A percentile compares a stretch with the other conserved stretches of the same genome.
Evolutionary conservation across 1,140 invertebrate genomes (phyloP).

Genomic region (Neelides sp.): DNA sequence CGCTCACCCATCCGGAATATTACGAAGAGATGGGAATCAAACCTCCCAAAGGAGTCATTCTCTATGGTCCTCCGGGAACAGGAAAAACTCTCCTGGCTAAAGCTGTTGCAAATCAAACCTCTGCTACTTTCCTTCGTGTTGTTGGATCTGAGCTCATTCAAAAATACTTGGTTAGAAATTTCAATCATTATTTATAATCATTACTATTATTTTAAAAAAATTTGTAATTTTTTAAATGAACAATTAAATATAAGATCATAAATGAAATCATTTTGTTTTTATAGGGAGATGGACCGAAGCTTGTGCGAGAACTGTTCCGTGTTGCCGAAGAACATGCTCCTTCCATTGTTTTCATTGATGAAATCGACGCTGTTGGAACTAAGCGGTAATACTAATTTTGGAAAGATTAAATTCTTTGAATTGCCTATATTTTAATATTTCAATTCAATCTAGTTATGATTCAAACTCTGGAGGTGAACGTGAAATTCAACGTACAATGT

Average conservation of each 20-base stretch:
- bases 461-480: slow-evolving; percentile 98
- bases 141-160: slow-evolving; percentile 99
- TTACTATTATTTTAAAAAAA: neutral
- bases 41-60: slow-evolving; percentile 96
- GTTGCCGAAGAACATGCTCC: slow-evolving; percentile 99
- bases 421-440: neutral
- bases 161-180: slow-evolving; percentile 72
- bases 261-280: neutral
- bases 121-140: slow-evolving; percentile 94
- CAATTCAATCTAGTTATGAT: slow-evolving; percentile 53
- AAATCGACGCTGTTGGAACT: slow-evolving; percentile 99
- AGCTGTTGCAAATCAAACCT: slow-evolving; percentile 99
- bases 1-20: slow-evolving; percentile 97
- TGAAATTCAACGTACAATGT: slow-evolving; percentile 99
- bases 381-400: slow-evolving; percentile 49
- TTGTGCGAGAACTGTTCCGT: slow-evolving; percentile 92
- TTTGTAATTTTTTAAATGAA: too few species aligned
- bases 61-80: slow-evolving; percentile 89
- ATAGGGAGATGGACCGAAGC: slow-evolving; percentile 93
- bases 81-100: slow-evolving; percentile 97
- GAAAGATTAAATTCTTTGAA: neutral
- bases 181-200: neutral
- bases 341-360: slow-evolving; percentile 99
- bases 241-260: neutral
- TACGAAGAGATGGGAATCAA: slow-evolving; percentile 99